Conservation (phyloP, 2,888 invertebrate genomes). For the Drosophila demipolita region DNA sequence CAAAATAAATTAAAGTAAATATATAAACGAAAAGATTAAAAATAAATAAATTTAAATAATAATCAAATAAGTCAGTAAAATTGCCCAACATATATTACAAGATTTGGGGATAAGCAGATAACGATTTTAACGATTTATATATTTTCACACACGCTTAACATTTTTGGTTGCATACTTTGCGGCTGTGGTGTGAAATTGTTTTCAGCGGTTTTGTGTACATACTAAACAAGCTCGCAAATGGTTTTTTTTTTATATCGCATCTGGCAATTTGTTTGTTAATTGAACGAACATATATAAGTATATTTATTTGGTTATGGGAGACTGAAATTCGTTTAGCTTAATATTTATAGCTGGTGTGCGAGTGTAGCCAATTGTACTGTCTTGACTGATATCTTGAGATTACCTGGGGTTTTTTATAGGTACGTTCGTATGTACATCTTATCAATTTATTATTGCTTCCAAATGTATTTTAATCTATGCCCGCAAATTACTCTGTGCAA, state of each 20-base stretch:
- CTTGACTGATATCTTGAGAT: conserved; percentile 67
- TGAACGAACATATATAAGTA: background rate
- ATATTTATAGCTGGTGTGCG: conserved; percentile 8
- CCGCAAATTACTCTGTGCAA: conserved; percentile 42
- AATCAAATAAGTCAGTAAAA: background rate
- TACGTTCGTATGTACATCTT: conserved; percentile 45
- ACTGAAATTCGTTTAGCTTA: conserved; percentile 1
- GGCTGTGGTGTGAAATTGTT: conserved; percentile 51
- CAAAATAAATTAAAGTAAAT: background rate
- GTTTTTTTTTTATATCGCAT: conserved; percentile 37
- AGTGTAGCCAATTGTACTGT: conserved; percentile 40
- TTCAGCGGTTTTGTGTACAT: conserved; percentile 59
- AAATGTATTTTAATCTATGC: conserved; percentile 55
- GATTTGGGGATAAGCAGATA: background rate
- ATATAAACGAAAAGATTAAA: background rate
- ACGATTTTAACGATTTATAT: background rate
- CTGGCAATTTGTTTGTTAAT: conserved; percentile 27
- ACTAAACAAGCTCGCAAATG: conserved; percentile 53
- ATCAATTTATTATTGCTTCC: conserved; percentile 54
- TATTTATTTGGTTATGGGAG: background rate
- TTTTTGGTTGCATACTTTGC: conserved; percentile 61
- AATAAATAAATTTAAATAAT: background rate
- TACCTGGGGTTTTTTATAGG: conserved; percentile 31
- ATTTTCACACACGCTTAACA: background rate
- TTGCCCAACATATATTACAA: background rate